phyloP scores from a whole-genome alignment of 2,797 vertebrate species.

The Neomorphus geoffroyi region DNA sequence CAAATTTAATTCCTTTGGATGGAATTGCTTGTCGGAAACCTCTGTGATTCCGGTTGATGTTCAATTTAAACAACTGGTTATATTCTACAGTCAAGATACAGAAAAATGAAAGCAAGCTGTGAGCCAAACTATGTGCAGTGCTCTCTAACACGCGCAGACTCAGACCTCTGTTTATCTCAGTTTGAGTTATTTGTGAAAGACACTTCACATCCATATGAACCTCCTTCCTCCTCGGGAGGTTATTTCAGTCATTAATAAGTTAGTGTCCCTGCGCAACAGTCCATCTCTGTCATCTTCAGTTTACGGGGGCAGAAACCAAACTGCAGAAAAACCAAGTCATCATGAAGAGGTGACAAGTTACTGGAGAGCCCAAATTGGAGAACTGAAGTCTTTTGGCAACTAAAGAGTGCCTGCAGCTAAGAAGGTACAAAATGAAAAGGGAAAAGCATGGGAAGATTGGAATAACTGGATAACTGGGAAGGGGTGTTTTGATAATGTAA shows the following conservation, averaged over 20 bases:
- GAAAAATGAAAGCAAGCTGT: neutral
- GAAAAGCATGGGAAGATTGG: neutral
- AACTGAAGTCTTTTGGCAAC: neutral
- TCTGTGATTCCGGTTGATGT: constrained; percentile 93
- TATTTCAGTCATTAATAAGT: neutral
- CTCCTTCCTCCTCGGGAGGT: no score
- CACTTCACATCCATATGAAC: neutral
- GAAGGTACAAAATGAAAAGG: neutral
- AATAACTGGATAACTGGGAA: neutral
- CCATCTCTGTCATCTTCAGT: neutral
- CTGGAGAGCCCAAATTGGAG: neutral
- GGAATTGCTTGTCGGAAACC: constrained; percentile 88
- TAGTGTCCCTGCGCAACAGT: no score
- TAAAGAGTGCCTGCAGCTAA: neutral
- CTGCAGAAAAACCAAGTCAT: neutral
- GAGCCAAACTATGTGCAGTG: neutral
- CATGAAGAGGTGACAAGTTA: neutral
- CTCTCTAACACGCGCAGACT: accelerated
- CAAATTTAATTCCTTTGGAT: constrained; percentile 94
- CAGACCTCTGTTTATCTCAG: neutral
- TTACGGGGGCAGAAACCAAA: neutral
- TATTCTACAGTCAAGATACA: constrained; percentile 78
- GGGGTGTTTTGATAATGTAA: neutral
- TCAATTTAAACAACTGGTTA: constrained; percentile 92
- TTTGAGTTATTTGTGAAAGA: neutral